Percentiles rank a stretch among this genome's conserved stretches.
Conservation (phyloP, 2,888 invertebrate genomes). For the Sinhomidia bicolor region DNA sequence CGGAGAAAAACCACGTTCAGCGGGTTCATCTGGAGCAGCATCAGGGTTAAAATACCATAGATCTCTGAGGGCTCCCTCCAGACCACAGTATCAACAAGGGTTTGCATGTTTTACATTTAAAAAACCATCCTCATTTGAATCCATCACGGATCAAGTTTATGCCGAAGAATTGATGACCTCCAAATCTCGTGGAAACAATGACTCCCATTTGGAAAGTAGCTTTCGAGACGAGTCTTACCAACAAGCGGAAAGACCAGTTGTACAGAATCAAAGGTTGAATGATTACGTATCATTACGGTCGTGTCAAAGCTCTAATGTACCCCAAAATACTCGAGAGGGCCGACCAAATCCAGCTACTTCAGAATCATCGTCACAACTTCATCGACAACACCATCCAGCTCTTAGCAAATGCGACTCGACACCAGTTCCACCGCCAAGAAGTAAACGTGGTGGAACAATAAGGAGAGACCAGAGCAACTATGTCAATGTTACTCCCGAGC, state of each 20-base stretch:
- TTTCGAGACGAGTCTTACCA: conserved; percentile 20
- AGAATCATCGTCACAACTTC: background rate
- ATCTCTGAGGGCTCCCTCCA: conserved; percentile 77
- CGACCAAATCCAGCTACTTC: background rate
- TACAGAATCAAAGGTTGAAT: conserved; percentile 58
- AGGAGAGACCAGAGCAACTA: conserved; percentile 52
- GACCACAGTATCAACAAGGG: conserved; percentile 77
- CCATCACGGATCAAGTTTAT: conserved; percentile 76
- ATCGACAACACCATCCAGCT: conserved; percentile 9
- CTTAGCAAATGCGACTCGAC: conserved; percentile 44
- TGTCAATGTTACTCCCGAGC: conserved; percentile 28
- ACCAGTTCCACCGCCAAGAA: conserved; percentile 78
- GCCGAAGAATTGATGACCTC: conserved; percentile 55
- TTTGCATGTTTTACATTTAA: conserved; percentile 79
- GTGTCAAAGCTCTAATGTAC: conserved; percentile 55
- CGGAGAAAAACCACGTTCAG: background rate
- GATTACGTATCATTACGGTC: conserved; percentile 77
- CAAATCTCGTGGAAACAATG: background rate
- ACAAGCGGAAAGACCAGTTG: background rate
- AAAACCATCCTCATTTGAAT: conserved; percentile 79
- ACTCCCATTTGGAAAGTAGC: no score
- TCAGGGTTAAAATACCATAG: conserved; percentile 76
- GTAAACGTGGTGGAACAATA: conserved; percentile 65
- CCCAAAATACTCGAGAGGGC: background rate
- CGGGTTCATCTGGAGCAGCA: conserved; percentile 23